Evolutionary conservation across 2,888 invertebrate species (phyloP).

Genomic region (Xanthorhoe spadicearia): DNA sequence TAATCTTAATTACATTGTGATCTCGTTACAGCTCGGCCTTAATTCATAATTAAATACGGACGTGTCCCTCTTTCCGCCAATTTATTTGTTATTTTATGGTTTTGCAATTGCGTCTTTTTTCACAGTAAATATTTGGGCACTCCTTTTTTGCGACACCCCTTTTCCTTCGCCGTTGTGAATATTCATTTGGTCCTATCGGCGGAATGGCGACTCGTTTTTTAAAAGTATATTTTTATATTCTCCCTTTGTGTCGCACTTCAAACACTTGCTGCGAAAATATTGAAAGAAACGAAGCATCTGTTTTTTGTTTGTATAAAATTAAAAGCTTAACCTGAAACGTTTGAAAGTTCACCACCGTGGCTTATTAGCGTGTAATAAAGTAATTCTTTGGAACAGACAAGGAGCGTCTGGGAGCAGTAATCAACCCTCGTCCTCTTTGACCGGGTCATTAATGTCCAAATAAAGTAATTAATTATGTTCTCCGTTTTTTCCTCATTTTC

Average conservation of each 20-base stretch:
- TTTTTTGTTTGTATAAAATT: conserved; percentile 47
- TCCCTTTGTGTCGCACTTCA: conserved; percentile 63
- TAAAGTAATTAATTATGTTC: conserved; percentile 83
- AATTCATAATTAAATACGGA: conserved; percentile 84
- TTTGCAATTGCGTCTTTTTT: conserved; percentile 73
- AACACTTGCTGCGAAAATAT: conserved; percentile 63
- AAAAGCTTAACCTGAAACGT: conserved; percentile 27
- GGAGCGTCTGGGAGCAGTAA: conserved; percentile 68
- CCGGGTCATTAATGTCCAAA: conserved; percentile 82
- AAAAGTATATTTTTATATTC: conserved; percentile 71
- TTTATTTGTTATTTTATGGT: conserved; percentile 81
- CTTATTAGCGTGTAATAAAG: conserved; percentile 39
- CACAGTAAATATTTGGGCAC: conserved; percentile 67
- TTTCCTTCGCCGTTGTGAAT: conserved; percentile 77
- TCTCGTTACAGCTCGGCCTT: conserved; percentile 80
- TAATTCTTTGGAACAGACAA: conserved; percentile 54
- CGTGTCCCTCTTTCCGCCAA: conserved; percentile 72
- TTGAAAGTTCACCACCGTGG: conserved; percentile 27
- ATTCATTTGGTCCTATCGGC: conserved; percentile 80
- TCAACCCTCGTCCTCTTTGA: conserved; percentile 75
- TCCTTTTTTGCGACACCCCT: conserved; percentile 73
- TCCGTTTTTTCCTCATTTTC: conserved; percentile 77
- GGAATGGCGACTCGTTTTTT: conserved; percentile 74
- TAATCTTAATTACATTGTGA: conserved; percentile 84
- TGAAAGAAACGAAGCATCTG: conserved; percentile 57